phyloP scores from a whole-genome alignment of 1,140 invertebrate species.

The Drosophila setifemur region DNA sequence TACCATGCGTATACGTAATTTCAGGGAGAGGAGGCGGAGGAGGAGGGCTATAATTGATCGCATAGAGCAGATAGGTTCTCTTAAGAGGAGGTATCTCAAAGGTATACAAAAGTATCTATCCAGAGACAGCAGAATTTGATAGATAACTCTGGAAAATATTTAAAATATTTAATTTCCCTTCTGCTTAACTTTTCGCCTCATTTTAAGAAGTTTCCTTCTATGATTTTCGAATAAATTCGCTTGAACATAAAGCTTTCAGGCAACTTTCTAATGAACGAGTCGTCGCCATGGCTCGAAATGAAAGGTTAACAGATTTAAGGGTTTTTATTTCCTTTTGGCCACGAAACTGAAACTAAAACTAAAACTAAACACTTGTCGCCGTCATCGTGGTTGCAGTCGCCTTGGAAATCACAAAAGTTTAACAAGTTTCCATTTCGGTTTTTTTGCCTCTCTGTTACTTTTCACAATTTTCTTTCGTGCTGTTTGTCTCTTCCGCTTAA shows the following conservation, averaged over 20 bases:
- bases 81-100: no score
- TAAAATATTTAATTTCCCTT: no score
- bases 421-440: conserved; percentile 51
- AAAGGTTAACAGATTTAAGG: conserved; percentile 68
- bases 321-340: conserved; percentile 31
- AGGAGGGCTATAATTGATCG: conserved; percentile 38
- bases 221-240: conserved; percentile 12
- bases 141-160: no score
- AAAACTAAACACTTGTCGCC: conserved; percentile 64
- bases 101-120: no score
- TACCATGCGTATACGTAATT: conserved; percentile 12
- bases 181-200: no score
- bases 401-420: conserved; percentile 68
- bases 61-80: conserved; percentile 39
- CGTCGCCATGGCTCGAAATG: conserved; percentile 35
- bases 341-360: conserved; percentile 54
- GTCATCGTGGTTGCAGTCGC: conserved; percentile 40
- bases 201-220: background rate
- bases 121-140: no score
- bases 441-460: conserved; percentile 19
- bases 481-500: conserved; percentile 57
- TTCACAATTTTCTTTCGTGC: conserved; percentile 49
- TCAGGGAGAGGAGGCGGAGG: background rate
- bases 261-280: conserved; percentile 57
- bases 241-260: conserved; percentile 36